These are phyloP conservation scores for Nautilus pompilius DNA, from an alignment of 1,140 invertebrate species.

Conservation along the genomic window DNA sequence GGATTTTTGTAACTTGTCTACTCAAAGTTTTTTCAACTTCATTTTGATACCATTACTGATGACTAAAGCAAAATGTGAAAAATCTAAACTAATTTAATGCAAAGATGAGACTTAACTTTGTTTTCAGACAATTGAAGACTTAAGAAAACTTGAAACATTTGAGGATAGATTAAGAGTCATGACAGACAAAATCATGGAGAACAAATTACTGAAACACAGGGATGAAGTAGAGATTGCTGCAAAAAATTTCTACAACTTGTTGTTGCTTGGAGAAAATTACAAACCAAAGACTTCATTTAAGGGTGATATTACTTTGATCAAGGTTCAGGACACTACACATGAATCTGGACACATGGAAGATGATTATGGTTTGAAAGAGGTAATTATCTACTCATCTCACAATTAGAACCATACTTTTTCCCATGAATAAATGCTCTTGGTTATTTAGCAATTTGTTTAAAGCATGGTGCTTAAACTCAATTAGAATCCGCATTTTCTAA, in stretches of 20 bases:
- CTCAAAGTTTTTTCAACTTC: too few relatives aligned
- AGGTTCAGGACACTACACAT: conserved; percentile 11
- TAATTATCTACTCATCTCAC: too few relatives aligned
- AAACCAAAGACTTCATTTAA: conserved; percentile 8
- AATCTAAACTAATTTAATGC: too few relatives aligned
- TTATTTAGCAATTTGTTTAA: too few relatives aligned
- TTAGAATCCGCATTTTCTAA: too few relatives aligned
- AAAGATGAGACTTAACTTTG: too few relatives aligned
- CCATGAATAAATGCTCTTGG: too few relatives aligned
- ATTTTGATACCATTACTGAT: too few relatives aligned
- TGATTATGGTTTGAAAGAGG: conserved; percentile 30
- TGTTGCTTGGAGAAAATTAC: conserved; percentile 28
- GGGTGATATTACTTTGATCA: conserved; percentile 19
- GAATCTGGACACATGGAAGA: conserved; percentile 14
- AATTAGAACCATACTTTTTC: too few relatives aligned
- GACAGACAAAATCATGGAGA: conserved; percentile 16
- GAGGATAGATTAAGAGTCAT: conserved; percentile 12
- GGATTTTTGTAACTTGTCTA: too few relatives aligned
- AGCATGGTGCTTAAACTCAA: too few relatives aligned
- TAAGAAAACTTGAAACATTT: conserved; percentile 53
- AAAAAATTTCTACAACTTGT: conserved; percentile 22
- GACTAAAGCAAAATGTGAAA: too few relatives aligned
- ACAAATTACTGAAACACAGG: conserved; percentile 7
- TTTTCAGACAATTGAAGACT: conserved; percentile 53
- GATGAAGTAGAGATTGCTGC: conserved; percentile 16